These are phyloP conservation scores for Eulithis testata DNA, from an alignment of 2,888 invertebrate genomes.

Conservation along the genomic window DNA sequence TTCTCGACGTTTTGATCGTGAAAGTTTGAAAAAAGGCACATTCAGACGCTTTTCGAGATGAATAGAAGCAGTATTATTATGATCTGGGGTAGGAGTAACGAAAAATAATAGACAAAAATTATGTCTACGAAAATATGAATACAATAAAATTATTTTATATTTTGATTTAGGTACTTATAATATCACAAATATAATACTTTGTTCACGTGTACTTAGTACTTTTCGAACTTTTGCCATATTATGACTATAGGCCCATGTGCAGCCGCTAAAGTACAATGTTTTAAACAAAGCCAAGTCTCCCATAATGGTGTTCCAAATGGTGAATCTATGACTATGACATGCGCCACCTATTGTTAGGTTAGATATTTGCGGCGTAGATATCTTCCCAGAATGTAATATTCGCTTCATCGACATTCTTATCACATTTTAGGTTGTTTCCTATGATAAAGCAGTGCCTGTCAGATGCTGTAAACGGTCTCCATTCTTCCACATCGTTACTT, in stretches of 20 bases:
- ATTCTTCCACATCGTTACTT: slow-evolving; percentile 48
- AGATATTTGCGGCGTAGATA: slow-evolving; percentile 58
- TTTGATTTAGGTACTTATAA: not conserved
- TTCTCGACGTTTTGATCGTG: not conserved
- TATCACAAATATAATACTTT: slow-evolving; percentile 16
- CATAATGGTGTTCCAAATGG: too few species aligned
- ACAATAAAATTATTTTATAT: not conserved
- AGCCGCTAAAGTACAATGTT: too few species aligned
- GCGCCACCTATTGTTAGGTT: slow-evolving; percentile 3
- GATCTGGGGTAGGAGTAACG: too few species aligned
- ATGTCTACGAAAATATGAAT: too few species aligned
- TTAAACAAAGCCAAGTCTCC: too few species aligned
- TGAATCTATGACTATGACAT: not conserved
- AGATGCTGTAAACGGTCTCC: slow-evolving; percentile 67
- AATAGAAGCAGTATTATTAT: too few species aligned
- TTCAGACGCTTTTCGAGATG: too few species aligned
- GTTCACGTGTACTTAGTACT: slow-evolving; percentile 2
- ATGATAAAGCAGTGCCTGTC: slow-evolving; percentile 65
- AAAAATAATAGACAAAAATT: too few species aligned
- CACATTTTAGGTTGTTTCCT: slow-evolving; percentile 58
- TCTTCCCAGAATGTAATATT: slow-evolving; percentile 71
- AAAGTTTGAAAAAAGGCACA: too few species aligned
- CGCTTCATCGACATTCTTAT: slow-evolving; percentile 51
- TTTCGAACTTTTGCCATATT: too few species aligned
- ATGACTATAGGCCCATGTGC: too few species aligned